These are phyloP conservation scores for Leucoptera coffeella DNA, from an alignment of 2,888 invertebrate species.

Conservation along the genomic window DNA sequence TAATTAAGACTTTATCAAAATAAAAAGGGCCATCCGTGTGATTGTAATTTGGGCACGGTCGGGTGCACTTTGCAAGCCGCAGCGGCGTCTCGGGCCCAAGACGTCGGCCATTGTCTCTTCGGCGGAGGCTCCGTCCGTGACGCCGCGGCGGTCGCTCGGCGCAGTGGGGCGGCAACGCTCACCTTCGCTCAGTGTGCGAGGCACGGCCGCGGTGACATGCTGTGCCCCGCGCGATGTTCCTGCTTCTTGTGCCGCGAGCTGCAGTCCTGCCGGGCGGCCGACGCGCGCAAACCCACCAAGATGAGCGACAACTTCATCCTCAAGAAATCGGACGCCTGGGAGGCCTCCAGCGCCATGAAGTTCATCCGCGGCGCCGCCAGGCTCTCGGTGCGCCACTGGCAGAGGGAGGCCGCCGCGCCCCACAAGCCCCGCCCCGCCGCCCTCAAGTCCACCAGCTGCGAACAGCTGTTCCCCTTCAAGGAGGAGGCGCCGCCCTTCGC, in stretches of 20 bases:
- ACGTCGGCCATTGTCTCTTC: too few relatives aligned
- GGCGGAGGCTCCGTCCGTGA: too few relatives aligned
- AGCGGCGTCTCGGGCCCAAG: too few relatives aligned
- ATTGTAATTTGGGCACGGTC: too few relatives aligned
- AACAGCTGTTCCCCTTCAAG: constrained; percentile 36
- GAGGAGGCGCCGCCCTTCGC: constrained; percentile 29
- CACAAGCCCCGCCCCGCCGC: constrained; percentile 27
- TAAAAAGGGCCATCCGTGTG: too few relatives aligned
- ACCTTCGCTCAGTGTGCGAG: too few relatives aligned
- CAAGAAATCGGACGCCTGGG: constrained; percentile 46
- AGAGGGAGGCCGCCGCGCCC: constrained; percentile 37
- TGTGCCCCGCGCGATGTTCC: constrained; percentile 65
- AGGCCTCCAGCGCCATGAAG: constrained; percentile 25
- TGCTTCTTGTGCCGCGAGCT: constrained; percentile 73
- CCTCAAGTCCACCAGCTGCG: constrained; percentile 44
- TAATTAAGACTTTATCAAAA: too few relatives aligned
- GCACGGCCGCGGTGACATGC: constrained; percentile 53
- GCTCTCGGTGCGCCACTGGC: constrained; percentile 50
- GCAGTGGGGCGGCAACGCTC: too few relatives aligned
- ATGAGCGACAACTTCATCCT: constrained; percentile 52
- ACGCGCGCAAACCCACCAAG: constrained; percentile 31
- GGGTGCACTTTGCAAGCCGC: too few relatives aligned
- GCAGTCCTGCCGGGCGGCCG: constrained; percentile 54
- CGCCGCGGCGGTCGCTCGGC: too few relatives aligned
- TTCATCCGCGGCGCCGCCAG: constrained; percentile 41